Evolutionary conservation across 2,888 invertebrate species (phyloP).

Genomic region (Stenurella melanura): DNA sequence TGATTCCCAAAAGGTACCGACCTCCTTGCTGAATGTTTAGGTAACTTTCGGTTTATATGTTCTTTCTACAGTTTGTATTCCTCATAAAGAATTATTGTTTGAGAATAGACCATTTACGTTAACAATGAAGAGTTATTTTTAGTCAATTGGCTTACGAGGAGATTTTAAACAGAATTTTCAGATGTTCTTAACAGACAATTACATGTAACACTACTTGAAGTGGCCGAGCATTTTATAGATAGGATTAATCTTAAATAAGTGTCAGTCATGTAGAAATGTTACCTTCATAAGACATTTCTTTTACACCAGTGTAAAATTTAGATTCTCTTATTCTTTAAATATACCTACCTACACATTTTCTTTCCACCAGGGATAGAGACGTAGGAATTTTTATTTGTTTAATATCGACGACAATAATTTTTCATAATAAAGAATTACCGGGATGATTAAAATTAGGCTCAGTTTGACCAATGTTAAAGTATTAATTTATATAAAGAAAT

Average conservation of each 20-base stretch:
- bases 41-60: not conserved
- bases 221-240: conserved; percentile 11
- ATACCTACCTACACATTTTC: too few species aligned
- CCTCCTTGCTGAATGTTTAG: not conserved
- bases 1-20: conserved; percentile 30
- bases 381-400: too few species aligned
- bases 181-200: not conserved
- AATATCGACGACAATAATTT: too few species aligned
- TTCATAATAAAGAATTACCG: too few species aligned
- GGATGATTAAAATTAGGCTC: too few species aligned
- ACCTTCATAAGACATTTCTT: not conserved
- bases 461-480: too few species aligned
- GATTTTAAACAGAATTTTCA: not conserved
- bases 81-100: not conserved
- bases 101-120: not conserved
- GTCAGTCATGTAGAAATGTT: not conserved
- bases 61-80: not conserved
- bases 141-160: conserved; percentile 13
- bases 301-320: not conserved
- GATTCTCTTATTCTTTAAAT: not conserved
- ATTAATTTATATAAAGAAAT: too few species aligned
- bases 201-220: not conserved
- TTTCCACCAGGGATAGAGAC: too few species aligned
- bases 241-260: not conserved
- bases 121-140: not conserved